These are phyloP conservation scores for Melikaiella ostensackeni DNA, from an alignment of 2,888 invertebrate genomes.

Conservation along the genomic window DNA sequence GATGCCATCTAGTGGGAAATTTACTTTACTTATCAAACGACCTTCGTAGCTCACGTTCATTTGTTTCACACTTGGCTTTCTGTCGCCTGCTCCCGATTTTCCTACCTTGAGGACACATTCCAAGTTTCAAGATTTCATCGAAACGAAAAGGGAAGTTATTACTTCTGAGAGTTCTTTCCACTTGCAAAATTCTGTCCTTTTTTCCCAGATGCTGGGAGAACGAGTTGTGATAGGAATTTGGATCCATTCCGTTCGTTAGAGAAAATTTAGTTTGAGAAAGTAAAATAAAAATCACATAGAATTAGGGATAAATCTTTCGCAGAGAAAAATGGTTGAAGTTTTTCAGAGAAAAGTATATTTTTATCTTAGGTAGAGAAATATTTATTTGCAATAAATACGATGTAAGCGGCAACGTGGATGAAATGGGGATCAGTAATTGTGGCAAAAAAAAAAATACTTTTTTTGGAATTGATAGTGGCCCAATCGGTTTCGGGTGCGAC, in stretches of 20 bases:
- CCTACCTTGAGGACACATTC: neutral
- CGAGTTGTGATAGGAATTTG: neutral
- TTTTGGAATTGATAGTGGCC: too few species aligned
- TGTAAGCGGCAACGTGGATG: neutral
- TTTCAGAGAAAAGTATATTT: neutral
- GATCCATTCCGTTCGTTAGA: neutral
- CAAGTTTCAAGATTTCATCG: conserved; percentile 2
- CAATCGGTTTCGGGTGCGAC: too few species aligned
- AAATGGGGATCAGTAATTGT: too few species aligned
- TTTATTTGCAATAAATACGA: neutral
- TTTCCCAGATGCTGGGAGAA: neutral
- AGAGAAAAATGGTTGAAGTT: too few species aligned
- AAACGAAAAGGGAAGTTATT: conserved; percentile 1
- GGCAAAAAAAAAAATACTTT: too few species aligned
- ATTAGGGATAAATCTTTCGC: neutral
- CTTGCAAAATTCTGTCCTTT: neutral
- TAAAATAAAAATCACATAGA: neutral
- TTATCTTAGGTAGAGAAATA: too few species aligned
- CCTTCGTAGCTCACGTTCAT: neutral
- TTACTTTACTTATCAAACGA: too few species aligned
- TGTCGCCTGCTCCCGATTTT: conserved; percentile 9
- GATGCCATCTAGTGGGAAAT: too few species aligned
- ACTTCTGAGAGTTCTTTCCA: neutral
- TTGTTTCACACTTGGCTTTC: neutral
- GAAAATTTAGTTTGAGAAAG: neutral